Evolutionary conservation across 1,140 invertebrate genomes (phyloP).

Genomic region (Metopolophium dirhodum): DNA sequence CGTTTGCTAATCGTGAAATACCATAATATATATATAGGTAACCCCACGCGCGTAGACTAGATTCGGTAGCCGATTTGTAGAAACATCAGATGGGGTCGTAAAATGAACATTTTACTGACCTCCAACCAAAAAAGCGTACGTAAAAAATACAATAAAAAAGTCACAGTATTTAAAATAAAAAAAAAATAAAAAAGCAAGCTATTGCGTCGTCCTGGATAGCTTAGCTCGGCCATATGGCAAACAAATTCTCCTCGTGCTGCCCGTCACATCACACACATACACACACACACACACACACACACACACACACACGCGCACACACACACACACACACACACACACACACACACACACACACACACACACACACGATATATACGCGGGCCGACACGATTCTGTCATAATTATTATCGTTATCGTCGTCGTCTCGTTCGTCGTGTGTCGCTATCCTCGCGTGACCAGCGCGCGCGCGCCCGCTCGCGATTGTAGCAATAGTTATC

Average conservation of each 20-base stretch:
- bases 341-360: background rate
- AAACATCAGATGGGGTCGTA: background rate
- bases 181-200: background rate
- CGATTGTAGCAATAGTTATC: slow-evolving; percentile 4
- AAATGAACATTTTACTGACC: background rate
- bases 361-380: background rate
- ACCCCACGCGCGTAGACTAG: background rate
- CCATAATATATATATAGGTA: background rate
- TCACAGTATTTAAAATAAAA: background rate
- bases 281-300: background rate
- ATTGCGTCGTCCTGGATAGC: background rate
- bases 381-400: slow-evolving; percentile 1
- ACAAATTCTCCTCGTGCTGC: background rate
- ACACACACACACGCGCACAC: background rate
- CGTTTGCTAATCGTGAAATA: background rate
- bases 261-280: background rate
- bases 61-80: background rate
- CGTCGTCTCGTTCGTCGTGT: background rate
- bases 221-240: background rate
- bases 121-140: background rate
- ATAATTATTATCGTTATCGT: slow-evolving; percentile 23
- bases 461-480: background rate
- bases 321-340: background rate
- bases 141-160: background rate
- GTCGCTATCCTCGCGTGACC: background rate